Conservation (phyloP, 2,113 vertebrate species). For the Forbesichthys agassizii region DNA sequence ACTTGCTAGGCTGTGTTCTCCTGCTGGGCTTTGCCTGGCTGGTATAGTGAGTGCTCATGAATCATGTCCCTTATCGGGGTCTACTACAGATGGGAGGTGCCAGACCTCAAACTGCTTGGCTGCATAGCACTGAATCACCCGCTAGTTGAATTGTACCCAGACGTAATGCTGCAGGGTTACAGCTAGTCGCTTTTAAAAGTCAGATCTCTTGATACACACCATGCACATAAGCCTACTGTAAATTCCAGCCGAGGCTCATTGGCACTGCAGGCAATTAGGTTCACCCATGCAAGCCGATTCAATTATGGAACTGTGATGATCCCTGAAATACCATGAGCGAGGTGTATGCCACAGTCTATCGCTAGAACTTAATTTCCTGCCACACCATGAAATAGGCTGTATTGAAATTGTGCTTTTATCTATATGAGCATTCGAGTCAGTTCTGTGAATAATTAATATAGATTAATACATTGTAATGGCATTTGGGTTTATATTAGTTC, state of each 20-base stretch:
- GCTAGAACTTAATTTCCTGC: slow-evolving; percentile 1
- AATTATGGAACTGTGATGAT: slow-evolving; percentile 74
- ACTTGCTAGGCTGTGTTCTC: slow-evolving; percentile 3
- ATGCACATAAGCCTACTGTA: slow-evolving; percentile 25
- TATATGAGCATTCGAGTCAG: too few species aligned
- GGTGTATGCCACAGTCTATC: slow-evolving; percentile 45
- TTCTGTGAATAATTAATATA: too few species aligned
- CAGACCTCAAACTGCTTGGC: slow-evolving; percentile 9
- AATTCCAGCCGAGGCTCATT: slow-evolving; percentile 55
- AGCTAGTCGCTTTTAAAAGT: slow-evolving; percentile 51
- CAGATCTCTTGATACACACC: slow-evolving; percentile 59
- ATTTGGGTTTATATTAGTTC: too few species aligned
- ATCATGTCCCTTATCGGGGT: slow-evolving; percentile 55
- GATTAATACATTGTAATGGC: too few species aligned
- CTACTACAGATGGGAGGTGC: slow-evolving; percentile 28
- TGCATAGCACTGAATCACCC: slow-evolving; percentile 49
- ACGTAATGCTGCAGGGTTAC: slow-evolving; percentile 18
- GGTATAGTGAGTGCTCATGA: slow-evolving; percentile 39
- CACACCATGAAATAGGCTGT: not conserved
- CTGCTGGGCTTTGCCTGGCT: slow-evolving; percentile 23
- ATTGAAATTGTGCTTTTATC: too few species aligned
- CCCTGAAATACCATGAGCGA: slow-evolving; percentile 63
- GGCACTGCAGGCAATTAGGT: slow-evolving; percentile 72
- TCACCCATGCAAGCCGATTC: slow-evolving; percentile 75
- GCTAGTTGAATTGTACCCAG: slow-evolving; percentile 34